phyloP scores from a whole-genome alignment of 2,888 invertebrate genomes.

The Eupeodes latifasciatus region DNA sequence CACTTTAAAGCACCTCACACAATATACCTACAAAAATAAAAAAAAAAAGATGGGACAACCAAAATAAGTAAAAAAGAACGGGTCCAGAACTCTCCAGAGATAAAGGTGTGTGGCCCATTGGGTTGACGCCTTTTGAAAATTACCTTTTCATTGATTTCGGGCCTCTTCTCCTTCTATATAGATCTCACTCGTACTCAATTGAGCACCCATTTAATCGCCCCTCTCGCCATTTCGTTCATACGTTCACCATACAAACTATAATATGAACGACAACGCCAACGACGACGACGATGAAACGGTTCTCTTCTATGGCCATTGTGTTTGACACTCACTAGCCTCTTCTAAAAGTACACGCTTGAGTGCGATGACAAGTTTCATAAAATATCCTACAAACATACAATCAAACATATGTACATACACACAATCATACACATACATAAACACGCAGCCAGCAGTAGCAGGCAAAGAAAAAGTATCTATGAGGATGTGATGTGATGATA shows the following conservation, averaged over 20 bases:
- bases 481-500: conserved; percentile 16
- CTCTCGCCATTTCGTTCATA: conserved; percentile 72
- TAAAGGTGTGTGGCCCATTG: conserved; percentile 77
- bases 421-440: conserved; percentile 35
- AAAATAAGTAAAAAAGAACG: conserved; percentile 7
- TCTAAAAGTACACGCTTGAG: conserved; percentile 76
- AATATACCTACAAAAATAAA: not conserved
- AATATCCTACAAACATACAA: conserved; percentile 24
- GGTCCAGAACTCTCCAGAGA: conserved; percentile 38
- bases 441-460: not conserved
- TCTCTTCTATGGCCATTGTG: conserved; percentile 75
- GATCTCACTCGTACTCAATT: conserved; percentile 52
- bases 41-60: conserved; percentile 15
- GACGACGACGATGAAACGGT: conserved; percentile 29
- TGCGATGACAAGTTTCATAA: conserved; percentile 76
- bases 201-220: conserved; percentile 51
- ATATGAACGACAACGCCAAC: not conserved
- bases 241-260: conserved; percentile 38
- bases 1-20: conserved; percentile 52
- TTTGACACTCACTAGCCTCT: conserved; percentile 77
- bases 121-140: conserved; percentile 78
- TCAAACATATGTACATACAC: too few species aligned
- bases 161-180: conserved; percentile 58
- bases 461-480: conserved; percentile 57
- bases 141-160: conserved; percentile 78